phyloP scores from a whole-genome alignment of 1,140 invertebrate species.

The Microplitis mediator region DNA sequence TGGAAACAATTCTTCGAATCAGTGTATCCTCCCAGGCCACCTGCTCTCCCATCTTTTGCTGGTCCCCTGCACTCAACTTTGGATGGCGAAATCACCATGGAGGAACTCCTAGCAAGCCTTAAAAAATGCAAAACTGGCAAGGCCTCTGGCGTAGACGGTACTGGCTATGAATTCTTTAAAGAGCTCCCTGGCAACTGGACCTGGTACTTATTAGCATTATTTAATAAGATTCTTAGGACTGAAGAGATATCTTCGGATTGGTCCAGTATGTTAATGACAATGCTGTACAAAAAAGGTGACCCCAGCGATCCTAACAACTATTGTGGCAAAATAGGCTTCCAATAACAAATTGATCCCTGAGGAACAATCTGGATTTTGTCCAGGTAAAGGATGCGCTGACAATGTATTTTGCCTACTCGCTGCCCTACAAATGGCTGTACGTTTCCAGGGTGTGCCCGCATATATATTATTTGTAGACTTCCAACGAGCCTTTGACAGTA shows the following conservation, averaged over 20 bases:
- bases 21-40: too few species aligned
- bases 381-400: slow-evolving; percentile 26
- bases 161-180: slow-evolving; percentile 26
- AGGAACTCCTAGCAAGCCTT: background rate
- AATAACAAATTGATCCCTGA: slow-evolving; percentile 27
- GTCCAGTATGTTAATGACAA: slow-evolving; percentile 1
- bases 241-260: background rate
- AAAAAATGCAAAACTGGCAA: slow-evolving; percentile 16
- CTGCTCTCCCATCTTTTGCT: too few species aligned
- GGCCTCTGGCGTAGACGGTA: slow-evolving; percentile 21
- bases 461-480: slow-evolving; percentile 42
- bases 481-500: slow-evolving; percentile 32
- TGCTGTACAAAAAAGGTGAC: slow-evolving; percentile 32
- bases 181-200: slow-evolving; percentile 5
- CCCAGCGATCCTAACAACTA: slow-evolving; percentile 6
- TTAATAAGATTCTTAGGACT: slow-evolving; percentile 17
- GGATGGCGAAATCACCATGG: background rate
- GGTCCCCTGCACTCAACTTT: too few species aligned
- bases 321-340: slow-evolving; percentile 15
- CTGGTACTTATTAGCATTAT: background rate
- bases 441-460: slow-evolving; percentile 17
- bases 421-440: slow-evolving; percentile 17
- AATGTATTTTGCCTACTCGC: slow-evolving; percentile 33
- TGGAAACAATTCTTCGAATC: too few species aligned
- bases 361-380: slow-evolving; percentile 35